phyloP scores from a whole-genome alignment of 2,888 invertebrate species.

The Limnephilus marmoratus region DNA sequence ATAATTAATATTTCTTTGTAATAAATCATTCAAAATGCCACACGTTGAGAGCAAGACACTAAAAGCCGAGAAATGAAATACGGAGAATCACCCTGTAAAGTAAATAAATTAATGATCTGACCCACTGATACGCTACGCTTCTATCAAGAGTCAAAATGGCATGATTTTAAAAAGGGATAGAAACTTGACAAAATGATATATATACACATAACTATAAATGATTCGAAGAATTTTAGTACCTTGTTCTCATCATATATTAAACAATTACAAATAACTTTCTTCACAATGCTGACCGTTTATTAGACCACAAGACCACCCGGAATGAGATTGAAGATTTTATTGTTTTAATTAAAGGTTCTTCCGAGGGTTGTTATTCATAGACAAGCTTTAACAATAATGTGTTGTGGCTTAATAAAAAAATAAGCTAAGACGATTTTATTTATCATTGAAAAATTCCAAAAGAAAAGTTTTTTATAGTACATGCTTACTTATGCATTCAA shows the following conservation, averaged over 20 bases:
- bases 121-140: not conserved
- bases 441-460: not conserved
- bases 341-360: conserved; percentile 55
- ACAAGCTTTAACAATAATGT: conserved; percentile 64
- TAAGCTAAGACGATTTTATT: conserved; percentile 20
- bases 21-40: not conserved
- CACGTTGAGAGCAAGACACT: not conserved
- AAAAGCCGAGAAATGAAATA: not conserved
- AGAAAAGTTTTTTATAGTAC: not conserved
- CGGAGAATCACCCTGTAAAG: not conserved
- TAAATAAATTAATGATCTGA: not conserved
- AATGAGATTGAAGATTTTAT: conserved; percentile 53
- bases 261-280: not conserved
- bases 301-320: conserved; percentile 50
- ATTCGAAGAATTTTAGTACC: not conserved
- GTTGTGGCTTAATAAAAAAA: conserved; percentile 64
- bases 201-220: too few species aligned
- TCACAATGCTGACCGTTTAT: not conserved
- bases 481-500: not conserved
- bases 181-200: too few species aligned
- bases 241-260: not conserved
- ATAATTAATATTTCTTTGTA: not conserved
- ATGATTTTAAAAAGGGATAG: too few species aligned
- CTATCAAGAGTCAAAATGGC: not conserved
- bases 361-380: conserved; percentile 63